These are phyloP conservation scores for Zaprionus obscuricornis DNA, from an alignment of 2,888 invertebrate genomes.

Conservation along the genomic window DNA sequence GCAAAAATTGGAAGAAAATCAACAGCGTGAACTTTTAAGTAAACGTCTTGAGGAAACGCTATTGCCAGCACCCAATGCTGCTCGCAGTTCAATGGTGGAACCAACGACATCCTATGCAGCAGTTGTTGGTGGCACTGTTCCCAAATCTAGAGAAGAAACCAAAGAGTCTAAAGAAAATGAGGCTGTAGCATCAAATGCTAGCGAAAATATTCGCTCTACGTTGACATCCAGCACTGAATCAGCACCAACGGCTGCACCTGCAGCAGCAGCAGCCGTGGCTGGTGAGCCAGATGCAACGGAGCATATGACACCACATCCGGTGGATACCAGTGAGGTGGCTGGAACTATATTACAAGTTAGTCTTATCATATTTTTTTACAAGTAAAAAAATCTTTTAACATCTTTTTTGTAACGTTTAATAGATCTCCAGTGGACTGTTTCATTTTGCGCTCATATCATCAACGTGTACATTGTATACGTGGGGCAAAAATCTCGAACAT, in stretches of 20 bases:
- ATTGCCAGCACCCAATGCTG: conserved; percentile 37
- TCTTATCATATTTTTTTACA: not conserved
- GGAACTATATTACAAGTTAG: conserved; percentile 87
- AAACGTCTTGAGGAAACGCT: conserved; percentile 80
- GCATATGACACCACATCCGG: conserved; percentile 86
- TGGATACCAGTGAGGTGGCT: conserved; percentile 87
- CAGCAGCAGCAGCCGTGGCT: not conserved
- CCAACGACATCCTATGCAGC: conserved; percentile 62
- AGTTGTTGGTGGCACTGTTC: conserved; percentile 49
- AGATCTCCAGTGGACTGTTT: conserved; percentile 90
- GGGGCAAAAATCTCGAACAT: conserved; percentile 96
- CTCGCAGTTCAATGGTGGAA: conserved; percentile 46
- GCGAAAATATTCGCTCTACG: conserved; percentile 34
- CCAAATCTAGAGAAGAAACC: conserved; percentile 44
- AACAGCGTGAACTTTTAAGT: conserved; percentile 82
- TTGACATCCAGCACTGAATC: conserved; percentile 7
- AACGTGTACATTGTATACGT: conserved; percentile 89
- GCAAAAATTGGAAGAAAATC: conserved; percentile 84
- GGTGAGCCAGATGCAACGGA: conserved; percentile 79
- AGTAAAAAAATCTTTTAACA: not conserved
- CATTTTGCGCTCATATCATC: conserved; percentile 91
- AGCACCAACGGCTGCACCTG: not conserved
- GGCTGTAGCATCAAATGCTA: conserved; percentile 46
- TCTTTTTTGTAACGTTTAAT: not conserved
- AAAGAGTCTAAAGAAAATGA: conserved; percentile 50